A percentile compares a stretch with the other conserved stretches of the same genome.
Conservation (phyloP, 2,888 invertebrate species). For the Meghimatium bilineatum region DNA sequence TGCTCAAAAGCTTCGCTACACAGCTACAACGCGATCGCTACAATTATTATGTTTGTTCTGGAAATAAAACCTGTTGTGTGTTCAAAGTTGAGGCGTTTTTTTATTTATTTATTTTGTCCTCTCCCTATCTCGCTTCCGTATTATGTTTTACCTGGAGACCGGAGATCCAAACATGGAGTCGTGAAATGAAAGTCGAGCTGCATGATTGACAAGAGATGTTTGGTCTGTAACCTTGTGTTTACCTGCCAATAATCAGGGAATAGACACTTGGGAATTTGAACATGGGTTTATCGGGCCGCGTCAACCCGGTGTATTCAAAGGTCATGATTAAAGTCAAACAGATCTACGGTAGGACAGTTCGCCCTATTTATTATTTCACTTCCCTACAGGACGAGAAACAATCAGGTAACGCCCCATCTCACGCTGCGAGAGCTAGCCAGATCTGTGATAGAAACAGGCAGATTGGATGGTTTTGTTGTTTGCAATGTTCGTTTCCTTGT, state of each 20-base stretch:
- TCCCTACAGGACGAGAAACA: constrained; percentile 1
- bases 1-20: constrained; percentile 42
- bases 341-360: constrained; percentile 29
- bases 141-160: background rate
- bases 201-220: constrained; percentile 31
- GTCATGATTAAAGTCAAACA: constrained; percentile 58
- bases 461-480: background rate
- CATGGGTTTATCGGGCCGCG: background rate
- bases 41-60: constrained; percentile 46
- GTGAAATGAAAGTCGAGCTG: constrained; percentile 31
- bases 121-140: background rate
- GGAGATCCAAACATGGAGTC: background rate
- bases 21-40: constrained; percentile 23
- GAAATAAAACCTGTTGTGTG: constrained; percentile 39
- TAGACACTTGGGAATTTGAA: constrained; percentile 27
- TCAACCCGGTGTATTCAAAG: constrained; percentile 48
- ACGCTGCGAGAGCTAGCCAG: background rate
- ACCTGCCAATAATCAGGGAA: constrained; percentile 36
- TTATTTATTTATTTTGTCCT: background rate
- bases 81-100: background rate
- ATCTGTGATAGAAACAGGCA: background rate
- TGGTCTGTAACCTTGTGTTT: constrained; percentile 28
- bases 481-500: no score
- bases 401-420: background rate
- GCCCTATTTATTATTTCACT: background rate